Conservation (phyloP, 2,113 vertebrate genomes). For the Embiotoca jacksoni region DNA sequence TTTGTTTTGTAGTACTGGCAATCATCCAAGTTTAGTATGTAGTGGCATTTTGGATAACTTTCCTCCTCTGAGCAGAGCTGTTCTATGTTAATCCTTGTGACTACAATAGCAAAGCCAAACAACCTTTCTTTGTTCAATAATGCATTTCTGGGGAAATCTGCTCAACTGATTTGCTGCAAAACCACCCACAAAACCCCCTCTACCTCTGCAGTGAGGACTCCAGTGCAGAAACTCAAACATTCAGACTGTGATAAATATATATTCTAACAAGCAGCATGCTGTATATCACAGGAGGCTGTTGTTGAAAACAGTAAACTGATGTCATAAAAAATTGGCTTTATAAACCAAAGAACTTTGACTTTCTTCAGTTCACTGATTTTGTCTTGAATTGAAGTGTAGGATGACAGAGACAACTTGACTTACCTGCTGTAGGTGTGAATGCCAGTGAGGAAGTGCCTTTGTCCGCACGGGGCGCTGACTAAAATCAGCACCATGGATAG, state of each 20-base stretch:
- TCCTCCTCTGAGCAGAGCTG: not conserved
- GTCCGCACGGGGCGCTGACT: not conserved
- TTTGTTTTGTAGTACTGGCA: too few relatives aligned
- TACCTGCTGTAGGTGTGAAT: not conserved
- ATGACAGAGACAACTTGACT: not conserved
- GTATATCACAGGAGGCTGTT: not conserved
- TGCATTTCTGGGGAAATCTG: not conserved
- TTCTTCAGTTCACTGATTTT: not conserved
- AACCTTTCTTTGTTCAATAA: slow-evolving; percentile 1
- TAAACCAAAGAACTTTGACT: not conserved
- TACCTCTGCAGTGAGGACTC: not conserved
- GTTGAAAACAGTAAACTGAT: not conserved
- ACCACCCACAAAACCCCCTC: not conserved
- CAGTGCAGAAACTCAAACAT: not conserved
- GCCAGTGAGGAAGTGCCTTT: not conserved
- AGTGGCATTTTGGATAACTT: too few relatives aligned
- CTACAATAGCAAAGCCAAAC: not conserved
- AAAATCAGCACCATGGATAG: slow-evolving; percentile 59
- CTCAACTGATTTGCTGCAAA: not conserved
- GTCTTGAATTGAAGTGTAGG: not conserved
- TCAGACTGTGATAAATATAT: not conserved
- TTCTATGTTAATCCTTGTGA: not conserved
- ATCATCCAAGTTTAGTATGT: too few relatives aligned
- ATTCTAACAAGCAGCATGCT: not conserved
- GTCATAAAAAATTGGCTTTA: not conserved